A percentile compares a stretch with the other conserved stretches of the same genome.
These are phyloP conservation scores for Ctenoplectra terminalis DNA, from an alignment of 1,140 invertebrate species.

Conservation along the genomic window DNA sequence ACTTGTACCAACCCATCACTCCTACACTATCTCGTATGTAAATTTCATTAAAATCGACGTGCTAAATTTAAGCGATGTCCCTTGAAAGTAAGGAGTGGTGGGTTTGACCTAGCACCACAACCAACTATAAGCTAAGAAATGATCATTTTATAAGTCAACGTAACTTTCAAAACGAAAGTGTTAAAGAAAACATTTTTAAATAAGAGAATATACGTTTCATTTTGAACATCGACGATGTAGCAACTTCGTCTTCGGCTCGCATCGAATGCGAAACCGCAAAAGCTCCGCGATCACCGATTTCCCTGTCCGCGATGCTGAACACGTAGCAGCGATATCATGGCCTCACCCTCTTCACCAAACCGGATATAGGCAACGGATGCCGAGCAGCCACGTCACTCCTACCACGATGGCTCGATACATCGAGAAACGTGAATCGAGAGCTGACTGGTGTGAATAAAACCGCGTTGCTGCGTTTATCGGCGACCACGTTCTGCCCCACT, in stretches of 20 bases:
- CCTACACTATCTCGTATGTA: no score
- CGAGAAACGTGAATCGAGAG: background rate
- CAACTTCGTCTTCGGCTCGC: background rate
- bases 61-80: no score
- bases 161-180: no score
- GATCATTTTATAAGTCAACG: no score
- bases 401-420: background rate
- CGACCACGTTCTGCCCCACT: no score
- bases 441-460: background rate
- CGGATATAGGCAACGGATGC: slow-evolving; percentile 26
- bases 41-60: no score
- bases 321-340: slow-evolving; percentile 55
- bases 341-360: slow-evolving; percentile 4
- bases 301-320: slow-evolving; percentile 43
- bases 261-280: slow-evolving; percentile 14
- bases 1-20: no score
- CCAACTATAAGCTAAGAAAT: no score
- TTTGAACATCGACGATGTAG: background rate
- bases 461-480: background rate
- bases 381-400: background rate
- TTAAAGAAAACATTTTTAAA: no score
- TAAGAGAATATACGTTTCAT: background rate
- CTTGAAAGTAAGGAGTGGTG: no score
- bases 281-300: slow-evolving; percentile 36
- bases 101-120: no score